Base-by-base conservation (phyloP, 2,113 vertebrate species). In the Halichoeres trimaculatus region DNA sequence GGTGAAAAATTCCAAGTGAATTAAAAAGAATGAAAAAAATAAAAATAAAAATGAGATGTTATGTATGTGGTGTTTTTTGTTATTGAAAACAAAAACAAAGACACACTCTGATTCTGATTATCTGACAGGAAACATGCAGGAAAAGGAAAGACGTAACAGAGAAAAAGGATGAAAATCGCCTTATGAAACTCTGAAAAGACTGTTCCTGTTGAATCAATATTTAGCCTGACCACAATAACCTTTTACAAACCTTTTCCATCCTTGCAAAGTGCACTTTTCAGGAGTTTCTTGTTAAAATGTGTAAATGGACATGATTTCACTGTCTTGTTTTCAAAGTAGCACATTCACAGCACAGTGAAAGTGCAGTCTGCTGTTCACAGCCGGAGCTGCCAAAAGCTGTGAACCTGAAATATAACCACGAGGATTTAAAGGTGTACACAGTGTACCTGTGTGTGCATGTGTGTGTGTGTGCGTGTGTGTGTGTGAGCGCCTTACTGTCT, bases 401-500 rank as follows among this genome's bases (percentile, higher is more conserved):
- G 38, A 8, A 40, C 30, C 30, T 30, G 30, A 30, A 30, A 30
- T 30, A 30, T 41, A 41, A 41, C 14, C 12, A 14, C 14, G 40
- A 1, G 40, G 13, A 16, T 41, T 5, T 40, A 40, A 40, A 40
- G 38, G 10, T 40, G 38, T 40, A 13, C 13, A 12, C 38, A 40
- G 10, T 12, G 38, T 40, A 12, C 11, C 10, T 40, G 38, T 40
- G 40, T 12, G 11, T 41, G 40, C 14, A 3, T 41, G 10, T 41
- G 11, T 13, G 40, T 13, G 40, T 41, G 40, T 41, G 41, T 43
- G 41, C 14, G 13, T 43, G 41, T 16, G 41, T 43, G 41, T 43
- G 45, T 48, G 38, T 63, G 51, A 65, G 38, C 66, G n/a, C 74
- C 97, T 97, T 90, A 99, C 98, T 99, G 89, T 99, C 97, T 20